Conservation (phyloP, 2,888 invertebrate genomes). For the Notodonta dromedarius region DNA sequence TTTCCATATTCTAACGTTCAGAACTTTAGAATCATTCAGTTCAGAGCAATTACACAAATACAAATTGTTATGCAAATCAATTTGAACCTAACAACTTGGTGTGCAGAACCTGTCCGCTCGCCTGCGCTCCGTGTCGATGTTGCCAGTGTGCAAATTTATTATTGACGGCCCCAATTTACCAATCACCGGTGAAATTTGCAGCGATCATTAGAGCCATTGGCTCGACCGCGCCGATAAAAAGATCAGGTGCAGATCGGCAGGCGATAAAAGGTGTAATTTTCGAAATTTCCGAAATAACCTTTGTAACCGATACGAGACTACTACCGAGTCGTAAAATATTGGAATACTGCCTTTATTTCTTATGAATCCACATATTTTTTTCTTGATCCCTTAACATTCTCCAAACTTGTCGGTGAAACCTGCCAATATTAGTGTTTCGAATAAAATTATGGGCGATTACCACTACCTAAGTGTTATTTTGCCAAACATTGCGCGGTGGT, state of each 20-base stretch:
- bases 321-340: slow-evolving; percentile 30
- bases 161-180: slow-evolving; percentile 57
- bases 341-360: slow-evolving; percentile 32
- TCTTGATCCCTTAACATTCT: slow-evolving; percentile 20
- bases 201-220: slow-evolving; percentile 44
- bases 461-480: slow-evolving; percentile 27
- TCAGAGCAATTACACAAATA: slow-evolving; percentile 40
- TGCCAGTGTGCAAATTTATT: slow-evolving; percentile 60
- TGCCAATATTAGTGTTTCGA: slow-evolving; percentile 13
- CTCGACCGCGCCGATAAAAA: slow-evolving; percentile 43
- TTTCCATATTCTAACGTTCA: slow-evolving; percentile 12
- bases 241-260: slow-evolving; percentile 29
- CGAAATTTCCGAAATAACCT: slow-evolving; percentile 22
- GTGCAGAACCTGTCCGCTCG: slow-evolving; percentile 52
- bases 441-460: slow-evolving; percentile 40
- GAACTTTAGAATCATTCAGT: slow-evolving; percentile 25
- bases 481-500: slow-evolving; percentile 24
- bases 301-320: slow-evolving; percentile 17
- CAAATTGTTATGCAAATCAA: slow-evolving; percentile 60
- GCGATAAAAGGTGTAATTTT: slow-evolving; percentile 36
- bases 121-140: slow-evolving; percentile 42
- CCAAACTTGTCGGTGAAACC: slow-evolving; percentile 13
- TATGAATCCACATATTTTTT: slow-evolving; percentile 26
- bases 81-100: slow-evolving; percentile 57
- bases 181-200: slow-evolving; percentile 38